phyloP scores from a whole-genome alignment of 2,113 vertebrate genomes.

The Oxyruncus cristatus region DNA sequence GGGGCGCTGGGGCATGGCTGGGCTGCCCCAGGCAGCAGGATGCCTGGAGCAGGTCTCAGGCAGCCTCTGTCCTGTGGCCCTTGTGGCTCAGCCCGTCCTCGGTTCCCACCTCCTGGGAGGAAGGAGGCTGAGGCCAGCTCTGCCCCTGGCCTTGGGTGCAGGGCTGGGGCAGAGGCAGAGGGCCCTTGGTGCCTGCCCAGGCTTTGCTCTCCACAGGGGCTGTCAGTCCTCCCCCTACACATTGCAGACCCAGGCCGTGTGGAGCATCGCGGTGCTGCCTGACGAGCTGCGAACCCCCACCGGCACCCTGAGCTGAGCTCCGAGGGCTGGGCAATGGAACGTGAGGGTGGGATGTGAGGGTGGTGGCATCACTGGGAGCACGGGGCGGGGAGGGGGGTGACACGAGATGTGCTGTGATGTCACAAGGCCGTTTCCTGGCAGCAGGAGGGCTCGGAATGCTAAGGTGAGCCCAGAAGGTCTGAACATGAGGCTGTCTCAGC shows the following conservation, averaged over 20 bases:
- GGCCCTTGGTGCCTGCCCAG: background rate
- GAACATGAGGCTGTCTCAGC: background rate
- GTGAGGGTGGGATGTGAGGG: background rate
- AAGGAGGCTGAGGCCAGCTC: too few relatives aligned
- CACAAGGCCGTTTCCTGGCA: background rate
- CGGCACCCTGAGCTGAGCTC: background rate
- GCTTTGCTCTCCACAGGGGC: background rate
- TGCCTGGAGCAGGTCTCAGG: too few relatives aligned
- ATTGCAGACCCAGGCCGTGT: background rate
- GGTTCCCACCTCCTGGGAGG: too few relatives aligned
- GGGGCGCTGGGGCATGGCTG: too few relatives aligned
- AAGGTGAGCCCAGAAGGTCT: too few relatives aligned
- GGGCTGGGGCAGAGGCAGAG: too few relatives aligned
- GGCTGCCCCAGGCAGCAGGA: too few relatives aligned
- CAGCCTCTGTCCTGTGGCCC: too few relatives aligned
- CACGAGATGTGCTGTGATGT: background rate
- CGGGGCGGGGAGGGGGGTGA: background rate
- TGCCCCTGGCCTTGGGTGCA: too few relatives aligned
- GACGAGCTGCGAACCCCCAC: background rate
- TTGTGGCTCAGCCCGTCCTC: too few relatives aligned
- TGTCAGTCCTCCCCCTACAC: background rate
- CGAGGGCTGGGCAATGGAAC: background rate
- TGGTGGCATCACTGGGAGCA: background rate
- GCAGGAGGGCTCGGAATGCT: background rate
- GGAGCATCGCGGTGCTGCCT: background rate